Evolutionary conservation across 1,140 invertebrate species (phyloP).

Genomic region (Leptopilina clavipes): DNA sequence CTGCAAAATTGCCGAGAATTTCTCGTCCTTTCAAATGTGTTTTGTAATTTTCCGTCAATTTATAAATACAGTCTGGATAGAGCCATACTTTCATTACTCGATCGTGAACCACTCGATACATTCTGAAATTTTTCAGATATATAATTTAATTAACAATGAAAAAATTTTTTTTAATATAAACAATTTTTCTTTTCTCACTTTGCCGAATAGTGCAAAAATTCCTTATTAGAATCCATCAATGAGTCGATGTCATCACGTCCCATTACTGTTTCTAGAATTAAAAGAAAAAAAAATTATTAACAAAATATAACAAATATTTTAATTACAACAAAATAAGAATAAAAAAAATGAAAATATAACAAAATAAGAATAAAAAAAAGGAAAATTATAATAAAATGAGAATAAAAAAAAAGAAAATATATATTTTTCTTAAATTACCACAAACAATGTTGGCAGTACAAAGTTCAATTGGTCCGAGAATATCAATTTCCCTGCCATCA

Average conservation of each 20-base stretch:
- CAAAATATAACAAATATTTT: neutral
- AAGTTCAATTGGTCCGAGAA: conserved; percentile 54
- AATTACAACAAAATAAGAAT: neutral
- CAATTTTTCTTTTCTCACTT: conserved; percentile 37
- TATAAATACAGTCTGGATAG: conserved; percentile 57
- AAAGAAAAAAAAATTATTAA: neutral
- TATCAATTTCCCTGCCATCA: conserved; percentile 53
- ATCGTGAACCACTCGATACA: conserved; percentile 64
- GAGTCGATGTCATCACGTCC: conserved; percentile 63
- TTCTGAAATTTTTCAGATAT: conserved; percentile 49
- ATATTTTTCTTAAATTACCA: conserved; percentile 42
- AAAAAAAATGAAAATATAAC: conserved; percentile 11
- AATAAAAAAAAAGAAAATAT: too few relatives aligned
- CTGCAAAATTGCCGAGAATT: conserved; percentile 61
- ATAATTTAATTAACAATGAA: neutral
- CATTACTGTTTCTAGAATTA: conserved; percentile 70
- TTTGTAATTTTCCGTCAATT: conserved; percentile 49
- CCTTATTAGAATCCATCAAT: conserved; percentile 47
- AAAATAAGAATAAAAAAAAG: neutral
- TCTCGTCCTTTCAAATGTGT: conserved; percentile 57
- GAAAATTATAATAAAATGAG: too few relatives aligned
- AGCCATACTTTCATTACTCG: conserved; percentile 67
- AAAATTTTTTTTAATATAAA: conserved; percentile 1
- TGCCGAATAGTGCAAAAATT: conserved; percentile 65
- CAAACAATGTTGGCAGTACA: conserved; percentile 61